Evolutionary conservation across 1,140 invertebrate genomes (phyloP).

Genomic region (Steinernema feltiae): DNA sequence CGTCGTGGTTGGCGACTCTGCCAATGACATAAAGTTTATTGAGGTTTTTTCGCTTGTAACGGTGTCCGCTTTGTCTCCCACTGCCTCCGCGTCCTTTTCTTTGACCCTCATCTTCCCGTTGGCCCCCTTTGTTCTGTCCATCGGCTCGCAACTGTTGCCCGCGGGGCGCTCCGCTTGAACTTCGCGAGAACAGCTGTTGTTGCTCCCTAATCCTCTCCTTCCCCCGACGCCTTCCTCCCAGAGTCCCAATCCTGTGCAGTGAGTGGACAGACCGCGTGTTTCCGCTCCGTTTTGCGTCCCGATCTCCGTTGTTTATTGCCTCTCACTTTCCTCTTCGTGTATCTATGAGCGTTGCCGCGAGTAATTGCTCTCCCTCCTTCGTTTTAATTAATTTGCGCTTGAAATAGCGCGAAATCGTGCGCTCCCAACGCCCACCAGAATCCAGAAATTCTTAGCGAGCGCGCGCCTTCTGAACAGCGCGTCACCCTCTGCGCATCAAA

Average conservation of each 20-base stretch:
- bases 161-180: background rate
- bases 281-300: background rate
- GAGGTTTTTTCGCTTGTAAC: background rate
- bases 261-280: background rate
- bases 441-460: no score
- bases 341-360: background rate
- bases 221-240: background rate
- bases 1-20: background rate
- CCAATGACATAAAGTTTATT: background rate
- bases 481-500: no score
- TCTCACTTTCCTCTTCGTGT: background rate
- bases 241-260: background rate
- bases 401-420: background rate
- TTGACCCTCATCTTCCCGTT: background rate
- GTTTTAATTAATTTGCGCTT: constrained; percentile 2
- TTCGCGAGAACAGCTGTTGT: background rate
- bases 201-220: background rate
- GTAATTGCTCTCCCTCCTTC: background rate
- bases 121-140: background rate
- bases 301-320: constrained; percentile 5
- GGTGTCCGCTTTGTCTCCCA: background rate
- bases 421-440: background rate
- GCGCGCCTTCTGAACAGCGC: no score
- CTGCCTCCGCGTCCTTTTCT: background rate
- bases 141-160: background rate